Evolutionary conservation across 2,888 invertebrate species (phyloP), one percentile per base, ranked within the genome.

Genomic region (Taenaris catops): DNA sequence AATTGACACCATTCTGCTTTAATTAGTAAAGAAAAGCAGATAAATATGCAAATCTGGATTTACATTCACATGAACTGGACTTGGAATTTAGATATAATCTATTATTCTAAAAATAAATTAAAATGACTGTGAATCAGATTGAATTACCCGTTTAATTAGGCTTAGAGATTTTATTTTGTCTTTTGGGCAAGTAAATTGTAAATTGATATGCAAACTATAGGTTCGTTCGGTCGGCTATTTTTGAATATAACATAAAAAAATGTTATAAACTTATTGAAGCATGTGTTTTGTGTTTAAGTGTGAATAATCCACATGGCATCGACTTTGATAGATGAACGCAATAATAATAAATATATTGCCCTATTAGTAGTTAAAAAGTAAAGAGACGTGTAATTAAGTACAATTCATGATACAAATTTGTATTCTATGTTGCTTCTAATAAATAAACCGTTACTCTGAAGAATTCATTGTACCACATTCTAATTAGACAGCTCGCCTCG

Each of bases 361-460:
- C n/a, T n/a, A n/a, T n/a, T n/a, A n/a, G n/a, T n/a, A n/a, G n/a
- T n/a, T n/a, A n/a, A n/a, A n/a, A n/a, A 14, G 14, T 14, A 3
- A 14, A 14, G 14, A 14, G 14, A 4, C 19, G 19, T 19, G n/a
- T n/a, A 19, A 19, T 19, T 19, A 19, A 7, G 19, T n/a, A 19
- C 19, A 3, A 14, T 14, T 14, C 14, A 14, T 3, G n/a, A 14
- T 3, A 14, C 5, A 2, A n/a, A 7, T 8, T 25, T 9, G 5
- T 8, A 20, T 8, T 4, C 2, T 12, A 26, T 16, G 23, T 34
- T 23, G 20, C 27, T 28, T 25, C 24, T 26, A 28, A 69, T 63
- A 70, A 59, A 53, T 60, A 54, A 60, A 71, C 79, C 76, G 81
- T 76, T 81, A 79, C 55, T 31, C 23, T 34, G 23, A 28, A 37